Evolutionary conservation across 2,888 invertebrate genomes (phyloP).

Genomic region (Lutraria lutraria): DNA sequence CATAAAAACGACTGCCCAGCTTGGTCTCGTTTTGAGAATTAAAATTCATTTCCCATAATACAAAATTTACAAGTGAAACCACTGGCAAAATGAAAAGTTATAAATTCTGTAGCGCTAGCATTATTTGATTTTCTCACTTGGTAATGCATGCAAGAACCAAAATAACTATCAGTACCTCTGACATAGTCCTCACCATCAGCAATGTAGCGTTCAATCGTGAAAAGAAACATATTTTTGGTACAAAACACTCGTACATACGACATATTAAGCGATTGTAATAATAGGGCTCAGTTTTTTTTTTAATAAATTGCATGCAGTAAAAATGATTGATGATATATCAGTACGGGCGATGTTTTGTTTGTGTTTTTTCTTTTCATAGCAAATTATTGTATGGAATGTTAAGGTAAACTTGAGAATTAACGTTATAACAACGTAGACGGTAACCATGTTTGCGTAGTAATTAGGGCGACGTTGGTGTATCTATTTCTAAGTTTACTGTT

Average conservation of each 20-base stretch:
- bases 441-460: not conserved
- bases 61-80: too few relatives aligned
- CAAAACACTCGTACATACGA: not conserved
- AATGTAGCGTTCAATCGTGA: not conserved
- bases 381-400: not conserved
- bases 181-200: not conserved
- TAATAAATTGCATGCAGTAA: not conserved
- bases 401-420: not conserved
- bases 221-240: not conserved
- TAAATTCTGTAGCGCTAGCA: too few relatives aligned
- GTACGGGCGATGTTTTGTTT: not conserved
- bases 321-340: not conserved
- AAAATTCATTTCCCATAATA: too few relatives aligned
- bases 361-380: conserved; percentile 12
- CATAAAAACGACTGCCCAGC: too few relatives aligned
- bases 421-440: not conserved
- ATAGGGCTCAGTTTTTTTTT: not conserved
- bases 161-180: too few relatives aligned
- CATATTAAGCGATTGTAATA: not conserved
- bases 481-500: too few relatives aligned
- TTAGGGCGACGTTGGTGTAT: not conserved
- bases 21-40: too few relatives aligned
- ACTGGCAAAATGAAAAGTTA: too few relatives aligned
- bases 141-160: too few relatives aligned
- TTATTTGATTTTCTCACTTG: too few relatives aligned